Evolutionary conservation across 2,888 invertebrate genomes (phyloP).

Genomic region (Epirrhoe tristata): DNA sequence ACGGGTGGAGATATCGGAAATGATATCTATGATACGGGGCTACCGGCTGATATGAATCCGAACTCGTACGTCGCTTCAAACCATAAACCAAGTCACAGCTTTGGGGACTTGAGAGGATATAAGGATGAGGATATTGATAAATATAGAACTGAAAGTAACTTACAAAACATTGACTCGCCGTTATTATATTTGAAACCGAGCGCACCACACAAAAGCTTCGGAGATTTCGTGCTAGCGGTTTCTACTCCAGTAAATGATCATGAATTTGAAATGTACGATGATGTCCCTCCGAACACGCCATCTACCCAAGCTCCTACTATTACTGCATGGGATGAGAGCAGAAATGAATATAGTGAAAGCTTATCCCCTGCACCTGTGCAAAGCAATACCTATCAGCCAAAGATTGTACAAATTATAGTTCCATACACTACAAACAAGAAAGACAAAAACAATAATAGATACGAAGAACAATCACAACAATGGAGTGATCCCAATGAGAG

Average conservation of each 20-base stretch:
- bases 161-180: constrained; percentile 86
- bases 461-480: constrained; percentile 70
- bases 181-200: constrained; percentile 82
- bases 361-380: constrained; percentile 53
- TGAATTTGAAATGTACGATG: constrained; percentile 79
- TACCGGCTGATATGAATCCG: constrained; percentile 62
- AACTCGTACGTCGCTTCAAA: constrained; percentile 59
- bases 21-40: constrained; percentile 65
- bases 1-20: constrained; percentile 70
- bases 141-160: constrained; percentile 75
- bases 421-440: constrained; percentile 88
- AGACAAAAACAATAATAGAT: constrained; percentile 55
- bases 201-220: constrained; percentile 83
- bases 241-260: constrained; percentile 63
- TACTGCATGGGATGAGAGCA: constrained; percentile 65
- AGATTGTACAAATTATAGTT: constrained; percentile 92
- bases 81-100: constrained; percentile 59
- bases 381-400: constrained; percentile 79
- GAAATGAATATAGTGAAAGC: constrained; percentile 61
- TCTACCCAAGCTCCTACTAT: constrained; percentile 53
- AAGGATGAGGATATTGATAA: constrained; percentile 78
- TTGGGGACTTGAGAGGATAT: constrained; percentile 75
- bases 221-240: constrained; percentile 67
- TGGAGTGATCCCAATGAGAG: constrained; percentile 65
- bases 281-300: constrained; percentile 62